Base-by-base conservation (phyloP, 2,797 vertebrate species). In the Lindbergichthys nudifrons region DNA sequence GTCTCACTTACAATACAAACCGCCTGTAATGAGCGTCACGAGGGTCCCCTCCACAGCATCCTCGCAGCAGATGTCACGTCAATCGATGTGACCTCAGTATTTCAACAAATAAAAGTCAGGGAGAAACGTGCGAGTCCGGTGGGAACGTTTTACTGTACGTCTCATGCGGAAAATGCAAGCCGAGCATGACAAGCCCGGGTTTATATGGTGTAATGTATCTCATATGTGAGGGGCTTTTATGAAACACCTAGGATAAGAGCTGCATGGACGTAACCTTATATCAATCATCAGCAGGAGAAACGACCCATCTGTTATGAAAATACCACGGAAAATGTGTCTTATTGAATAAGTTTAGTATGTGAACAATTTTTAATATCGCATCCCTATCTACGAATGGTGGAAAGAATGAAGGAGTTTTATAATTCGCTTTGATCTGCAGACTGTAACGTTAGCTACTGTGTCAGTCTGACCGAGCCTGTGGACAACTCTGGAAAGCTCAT, bases 401-500 rank as follows among this genome's bases (percentile, higher is more conserved):
- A 82, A 59, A 32, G 57, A 7, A 36, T 73, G 39, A 77, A 75
- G 70, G 70, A 75, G 77, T 23, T 76, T 26, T 36, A 15, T 57
- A 16, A 39, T 56, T 64, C 30, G 12, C 63, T 91, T 88, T 90
- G 84, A 88, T 90, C 78, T 70, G 59, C 73, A 14, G 51, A 43
- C 72, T 59, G 77, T 64, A 78, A 75, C 75, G 72, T 52, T 2
- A 84, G 79, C 86, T 73, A 32, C 82, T 73, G 79, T 88, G 84
- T 87, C 86, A 83, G 84, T 75, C 73, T 79, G 88, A 90, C 86
- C 67, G 2, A 73, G 51, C 32, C 57, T 36, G 59, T 63, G 63
- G 18, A 52, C 36, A 16, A 23, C 46, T 67, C 71, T 83, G 83
- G 50, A 65, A 82, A 79, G 73, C 69, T 85, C 76, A 47, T 85